Evolutionary conservation across 2,113 vertebrate genomes (phyloP).

Genomic region (human (Homo sapiens)): GRCh38 chr17:49794501-49795000

Average conservation of each 20-base stretch:
- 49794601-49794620: background rate
- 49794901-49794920: background rate
- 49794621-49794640: background rate
- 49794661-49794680: background rate
- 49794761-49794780: background rate
- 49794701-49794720: background rate
- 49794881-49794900: background rate
- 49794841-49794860: background rate
- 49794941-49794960: background rate
- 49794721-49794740: background rate
- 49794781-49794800: background rate
- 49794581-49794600: background rate
- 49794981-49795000: background rate
- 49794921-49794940: background rate
- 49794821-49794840: background rate
- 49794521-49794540: too few relatives aligned
- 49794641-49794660: background rate
- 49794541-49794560: too few relatives aligned
- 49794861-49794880: background rate
- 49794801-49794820: background rate
- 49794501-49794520: too few relatives aligned
- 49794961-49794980: background rate
- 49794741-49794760: constrained; percentile 10
- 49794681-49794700: background rate
- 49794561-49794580: too few relatives aligned